A percentile compares a stretch with the other conserved stretches of the same genome.
These are phyloP conservation scores for Dugesia japonica DNA, from an alignment of 2,888 invertebrate species.

Conservation along the genomic window DNA sequence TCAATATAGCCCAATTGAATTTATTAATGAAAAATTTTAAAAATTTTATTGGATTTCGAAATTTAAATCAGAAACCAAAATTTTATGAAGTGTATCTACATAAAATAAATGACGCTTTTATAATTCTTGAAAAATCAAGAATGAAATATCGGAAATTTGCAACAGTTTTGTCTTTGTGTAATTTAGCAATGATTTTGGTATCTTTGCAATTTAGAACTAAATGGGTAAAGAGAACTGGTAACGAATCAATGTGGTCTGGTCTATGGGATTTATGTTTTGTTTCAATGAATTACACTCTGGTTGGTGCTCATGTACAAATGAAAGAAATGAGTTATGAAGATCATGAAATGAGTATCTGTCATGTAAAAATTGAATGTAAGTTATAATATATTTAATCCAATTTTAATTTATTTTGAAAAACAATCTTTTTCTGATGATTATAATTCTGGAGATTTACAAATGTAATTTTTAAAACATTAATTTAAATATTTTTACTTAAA, in stretches of 20 bases:
- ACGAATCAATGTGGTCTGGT: not conserved
- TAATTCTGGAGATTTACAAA: no score
- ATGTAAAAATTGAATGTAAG: slow-evolving; percentile 9
- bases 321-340: not conserved
- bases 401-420: no score
- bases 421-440: no score
- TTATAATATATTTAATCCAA: no score
- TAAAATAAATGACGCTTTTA: not conserved
- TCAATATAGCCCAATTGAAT: no score
- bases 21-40: not conserved
- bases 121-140: slow-evolving; percentile 6
- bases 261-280: slow-evolving; percentile 4
- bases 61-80: slow-evolving; percentile 8
- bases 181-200: not conserved
- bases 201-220: not conserved
- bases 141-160: not conserved
- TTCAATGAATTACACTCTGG: not conserved
- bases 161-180: not conserved
- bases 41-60: slow-evolving; percentile 5
- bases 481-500: no score
- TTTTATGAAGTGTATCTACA: not conserved
- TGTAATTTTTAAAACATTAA: no score
- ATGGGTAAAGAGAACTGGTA: not conserved
- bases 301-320: not conserved
- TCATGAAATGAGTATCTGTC: not conserved